A percentile compares a stretch with the other conserved stretches of the same genome.
Evolutionary conservation across 2,888 invertebrate genomes (phyloP).

Genomic region (Quadroppia sp.): DNA sequence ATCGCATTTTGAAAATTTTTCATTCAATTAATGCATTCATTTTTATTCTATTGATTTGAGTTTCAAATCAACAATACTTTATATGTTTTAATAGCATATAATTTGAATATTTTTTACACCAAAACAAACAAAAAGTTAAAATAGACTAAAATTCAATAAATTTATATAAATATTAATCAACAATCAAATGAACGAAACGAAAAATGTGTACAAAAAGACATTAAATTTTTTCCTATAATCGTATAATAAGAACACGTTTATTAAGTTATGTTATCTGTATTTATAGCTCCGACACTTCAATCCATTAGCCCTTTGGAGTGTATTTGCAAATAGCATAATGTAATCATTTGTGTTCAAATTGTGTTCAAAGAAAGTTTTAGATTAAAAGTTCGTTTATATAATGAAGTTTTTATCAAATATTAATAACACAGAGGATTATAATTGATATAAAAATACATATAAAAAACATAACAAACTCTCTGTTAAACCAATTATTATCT

Average conservation of each 20-base stretch:
- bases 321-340: conserved; percentile 15
- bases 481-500: neutral
- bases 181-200: no score
- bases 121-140: no score
- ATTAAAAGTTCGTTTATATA: neutral
- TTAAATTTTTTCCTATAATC: neutral
- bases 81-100: no score
- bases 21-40: no score
- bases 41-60: no score
- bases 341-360: conserved; percentile 17
- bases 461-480: neutral
- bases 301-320: conserved; percentile 15
- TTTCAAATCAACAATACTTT: no score
- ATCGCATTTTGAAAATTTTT: no score
- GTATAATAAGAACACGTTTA: neutral
- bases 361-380: conserved; percentile 6
- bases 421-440: neutral
- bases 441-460: neutral
- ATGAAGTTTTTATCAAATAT: conserved; percentile 11
- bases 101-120: no score
- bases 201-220: neutral
- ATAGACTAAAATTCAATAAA: no score
- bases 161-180: no score
- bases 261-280: neutral
- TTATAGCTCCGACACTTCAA: neutral